A percentile compares a stretch with the other conserved stretches of the same genome.
These are phyloP conservation scores for Micrasema minimum DNA, from an alignment of 1,140 invertebrate genomes.

Conservation along the genomic window DNA sequence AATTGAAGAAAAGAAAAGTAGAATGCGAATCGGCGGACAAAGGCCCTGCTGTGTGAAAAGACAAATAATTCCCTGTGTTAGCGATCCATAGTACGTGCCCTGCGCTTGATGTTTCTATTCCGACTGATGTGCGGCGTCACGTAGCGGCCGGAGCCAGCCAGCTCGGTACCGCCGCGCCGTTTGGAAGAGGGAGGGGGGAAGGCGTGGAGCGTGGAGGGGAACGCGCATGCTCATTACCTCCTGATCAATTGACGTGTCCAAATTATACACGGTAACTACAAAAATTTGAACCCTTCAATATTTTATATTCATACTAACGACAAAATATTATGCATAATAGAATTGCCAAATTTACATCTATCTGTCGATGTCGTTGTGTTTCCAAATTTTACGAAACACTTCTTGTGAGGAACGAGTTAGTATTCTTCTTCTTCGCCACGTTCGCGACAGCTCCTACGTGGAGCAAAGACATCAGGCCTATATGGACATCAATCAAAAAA, in stretches of 20 bases:
- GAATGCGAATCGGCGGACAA: constrained; percentile 63
- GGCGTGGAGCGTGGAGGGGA: not conserved
- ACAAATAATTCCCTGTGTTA: constrained; percentile 57
- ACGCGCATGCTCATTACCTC: constrained; percentile 1
- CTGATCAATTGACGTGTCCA: constrained; percentile 18
- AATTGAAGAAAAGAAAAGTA: constrained; percentile 42
- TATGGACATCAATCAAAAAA: no score
- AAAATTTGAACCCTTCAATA: not conserved
- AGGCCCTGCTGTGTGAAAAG: constrained; percentile 56
- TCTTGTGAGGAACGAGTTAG: not conserved
- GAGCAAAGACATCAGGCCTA: no score
- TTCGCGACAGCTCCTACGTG: not conserved
- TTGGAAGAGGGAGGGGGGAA: not conserved
- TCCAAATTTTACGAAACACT: not conserved
- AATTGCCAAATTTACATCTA: not conserved
- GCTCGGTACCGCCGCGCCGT: not conserved
- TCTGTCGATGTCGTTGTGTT: not conserved
- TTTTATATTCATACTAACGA: not conserved
- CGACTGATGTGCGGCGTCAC: constrained; percentile 52
- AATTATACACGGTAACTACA: not conserved
- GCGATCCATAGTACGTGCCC: constrained; percentile 62
- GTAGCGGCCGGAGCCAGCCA: constrained; percentile 16
- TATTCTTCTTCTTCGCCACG: not conserved
- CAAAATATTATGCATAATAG: no score
- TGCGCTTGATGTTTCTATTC: constrained; percentile 58